These are phyloP conservation scores for Brachionus calyciflorus DNA, from an alignment of 1,140 invertebrate genomes.

Conservation along the genomic window DNA sequence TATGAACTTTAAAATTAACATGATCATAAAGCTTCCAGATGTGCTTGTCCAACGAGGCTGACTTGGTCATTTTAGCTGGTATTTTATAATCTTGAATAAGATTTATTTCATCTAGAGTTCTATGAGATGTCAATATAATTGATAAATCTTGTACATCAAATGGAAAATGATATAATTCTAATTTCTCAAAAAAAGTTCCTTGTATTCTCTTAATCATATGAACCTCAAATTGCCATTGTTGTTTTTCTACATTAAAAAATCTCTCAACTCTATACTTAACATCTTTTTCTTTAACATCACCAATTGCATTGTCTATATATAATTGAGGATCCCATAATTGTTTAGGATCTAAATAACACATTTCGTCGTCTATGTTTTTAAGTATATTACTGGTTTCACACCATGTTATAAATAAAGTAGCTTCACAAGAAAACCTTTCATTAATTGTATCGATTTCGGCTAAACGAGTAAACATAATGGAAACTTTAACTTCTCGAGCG, in stretches of 20 bases:
- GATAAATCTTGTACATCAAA: conserved; percentile 37
- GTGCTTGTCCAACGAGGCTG: conserved; percentile 18
- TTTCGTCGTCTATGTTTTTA: not conserved
- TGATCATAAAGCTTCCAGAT: conserved; percentile 21
- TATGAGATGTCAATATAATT: not conserved
- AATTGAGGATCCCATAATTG: not conserved
- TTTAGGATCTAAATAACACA: not conserved
- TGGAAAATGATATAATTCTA: conserved; percentile 28
- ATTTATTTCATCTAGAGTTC: conserved; percentile 19
- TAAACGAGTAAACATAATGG: conserved; percentile 8
- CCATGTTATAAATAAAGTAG: conserved; percentile 6
- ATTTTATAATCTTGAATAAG: not conserved
- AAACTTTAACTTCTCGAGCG: conserved; percentile 17
- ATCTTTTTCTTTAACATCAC: conserved; percentile 31
- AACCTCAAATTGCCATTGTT: conserved; percentile 5
- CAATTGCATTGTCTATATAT: conserved; percentile 8
- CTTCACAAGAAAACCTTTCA: conserved; percentile 28
- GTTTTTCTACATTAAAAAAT: not conserved
- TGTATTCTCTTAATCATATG: conserved; percentile 28
- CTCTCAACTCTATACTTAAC: not conserved
- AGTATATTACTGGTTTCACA: not conserved
- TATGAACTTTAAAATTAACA: conserved; percentile 9
- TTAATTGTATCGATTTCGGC: conserved; percentile 26
- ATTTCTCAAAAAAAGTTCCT: conserved; percentile 25
- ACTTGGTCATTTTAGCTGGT: not conserved